Evolutionary conservation across 2,888 invertebrate genomes (phyloP).

Genomic region (Lasius platythorax): DNA sequence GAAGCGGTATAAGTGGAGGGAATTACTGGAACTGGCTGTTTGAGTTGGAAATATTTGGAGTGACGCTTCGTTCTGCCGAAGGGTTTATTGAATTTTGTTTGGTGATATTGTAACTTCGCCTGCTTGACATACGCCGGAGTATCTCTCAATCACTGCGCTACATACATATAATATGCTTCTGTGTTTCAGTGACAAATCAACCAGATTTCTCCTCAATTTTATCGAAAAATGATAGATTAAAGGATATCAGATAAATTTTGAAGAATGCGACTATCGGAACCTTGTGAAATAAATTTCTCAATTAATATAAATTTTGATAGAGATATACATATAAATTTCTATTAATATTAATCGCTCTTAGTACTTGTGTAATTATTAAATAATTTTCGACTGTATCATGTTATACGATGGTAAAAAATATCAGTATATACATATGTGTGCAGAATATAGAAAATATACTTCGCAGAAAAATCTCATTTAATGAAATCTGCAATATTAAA

Average conservation of each 20-base stretch:
- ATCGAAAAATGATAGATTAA: not conserved
- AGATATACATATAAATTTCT: not conserved
- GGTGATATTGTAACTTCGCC: constrained; percentile 79
- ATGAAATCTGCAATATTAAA: constrained; percentile 27
- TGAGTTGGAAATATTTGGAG: constrained; percentile 84
- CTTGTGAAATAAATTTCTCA: not conserved
- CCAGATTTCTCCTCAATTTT: not conserved
- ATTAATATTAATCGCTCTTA: constrained; percentile 2
- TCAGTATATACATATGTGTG: not conserved
- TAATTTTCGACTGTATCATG: not conserved
- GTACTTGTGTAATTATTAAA: not conserved
- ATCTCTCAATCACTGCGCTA: constrained; percentile 61
- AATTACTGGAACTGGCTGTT: constrained; percentile 78
- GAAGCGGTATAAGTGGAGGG: constrained; percentile 58
- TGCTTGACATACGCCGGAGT: constrained; percentile 55
- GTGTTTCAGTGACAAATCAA: constrained; percentile 5
- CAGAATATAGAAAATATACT: not conserved
- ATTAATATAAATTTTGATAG: not conserved
- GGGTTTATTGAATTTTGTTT: constrained; percentile 82
- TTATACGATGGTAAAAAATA: not conserved
- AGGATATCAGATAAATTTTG: not conserved
- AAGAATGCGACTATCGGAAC: not conserved
- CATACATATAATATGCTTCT: constrained; percentile 49
- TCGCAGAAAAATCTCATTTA: not conserved
- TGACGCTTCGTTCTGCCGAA: constrained; percentile 80